Evolutionary conservation across 1,140 invertebrate species (phyloP).

Genomic region (Hylaeus anthracinus): DNA sequence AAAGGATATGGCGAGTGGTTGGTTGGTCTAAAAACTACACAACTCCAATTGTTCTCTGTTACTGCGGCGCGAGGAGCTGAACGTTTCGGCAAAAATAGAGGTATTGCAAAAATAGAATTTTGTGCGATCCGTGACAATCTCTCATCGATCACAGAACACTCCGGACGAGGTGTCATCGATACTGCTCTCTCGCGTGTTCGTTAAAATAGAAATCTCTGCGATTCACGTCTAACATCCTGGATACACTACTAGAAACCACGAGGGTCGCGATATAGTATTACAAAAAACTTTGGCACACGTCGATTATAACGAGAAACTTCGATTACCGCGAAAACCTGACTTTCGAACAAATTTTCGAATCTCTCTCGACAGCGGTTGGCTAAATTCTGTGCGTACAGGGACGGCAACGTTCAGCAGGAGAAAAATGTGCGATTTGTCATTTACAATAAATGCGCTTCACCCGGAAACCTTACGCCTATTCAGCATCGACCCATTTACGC

Average conservation of each 20-base stretch:
- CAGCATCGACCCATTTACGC: not conserved
- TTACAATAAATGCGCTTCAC: conserved; percentile 5
- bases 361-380: not conserved
- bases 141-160: conserved; percentile 32
- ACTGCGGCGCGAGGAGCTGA: too few relatives aligned
- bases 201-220: conserved; percentile 47
- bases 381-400: conserved; percentile 14
- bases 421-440: not conserved
- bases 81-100: too few relatives aligned
- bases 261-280: conserved; percentile 9
- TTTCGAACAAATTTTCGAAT: conserved; percentile 12
- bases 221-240: conserved; percentile 11
- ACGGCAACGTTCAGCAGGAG: not conserved
- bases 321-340: conserved; percentile 1
- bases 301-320: conserved; percentile 37
- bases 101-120: conserved; percentile 15
- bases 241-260: conserved; percentile 42
- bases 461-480: not conserved
- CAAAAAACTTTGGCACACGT: conserved; percentile 60
- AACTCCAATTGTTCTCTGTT: too few relatives aligned
- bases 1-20: too few relatives aligned
- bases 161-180: conserved; percentile 30
- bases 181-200: conserved; percentile 26
- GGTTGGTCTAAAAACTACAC: too few relatives aligned
- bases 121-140: conserved; percentile 49